Percentiles rank a stretch among this genome's conserved stretches.
Conservation (phyloP, 1,140 invertebrate species). For the Drosophila serrata region DNA sequence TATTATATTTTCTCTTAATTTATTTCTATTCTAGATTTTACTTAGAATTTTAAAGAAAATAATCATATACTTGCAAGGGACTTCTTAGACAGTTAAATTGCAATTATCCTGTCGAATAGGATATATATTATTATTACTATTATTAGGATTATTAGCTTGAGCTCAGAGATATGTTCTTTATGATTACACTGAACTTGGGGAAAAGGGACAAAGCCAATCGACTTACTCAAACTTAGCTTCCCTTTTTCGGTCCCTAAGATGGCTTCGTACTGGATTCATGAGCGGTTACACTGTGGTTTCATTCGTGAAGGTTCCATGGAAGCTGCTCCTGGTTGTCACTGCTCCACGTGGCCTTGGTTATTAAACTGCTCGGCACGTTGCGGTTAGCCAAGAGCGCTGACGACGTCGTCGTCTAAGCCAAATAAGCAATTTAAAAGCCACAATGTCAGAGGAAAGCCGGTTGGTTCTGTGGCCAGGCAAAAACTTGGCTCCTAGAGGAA, state of each 20-base stretch:
- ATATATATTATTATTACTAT: too few species aligned
- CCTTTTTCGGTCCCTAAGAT: background rate
- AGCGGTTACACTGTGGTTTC: conserved; percentile 3
- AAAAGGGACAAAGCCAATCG: background rate
- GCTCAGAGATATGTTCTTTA: too few species aligned
- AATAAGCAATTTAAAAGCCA: conserved; percentile 75
- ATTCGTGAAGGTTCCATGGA: too few species aligned
- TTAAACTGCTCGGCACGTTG: conserved; percentile 57
- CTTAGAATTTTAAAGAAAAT: too few species aligned
- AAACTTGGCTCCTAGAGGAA: conserved; percentile 15
- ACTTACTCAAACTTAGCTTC: background rate
- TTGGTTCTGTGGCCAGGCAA: conserved; percentile 7
- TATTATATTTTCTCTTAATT: too few species aligned
- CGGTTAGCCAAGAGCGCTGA: conserved; percentile 28
- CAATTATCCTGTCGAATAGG: too few species aligned
- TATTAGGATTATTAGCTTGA: too few species aligned
- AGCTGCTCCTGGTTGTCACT: conserved; percentile 12
- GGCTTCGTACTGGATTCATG: background rate
- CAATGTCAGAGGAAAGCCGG: conserved; percentile 61
- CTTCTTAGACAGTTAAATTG: too few species aligned
- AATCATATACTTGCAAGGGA: too few species aligned
- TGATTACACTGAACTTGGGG: background rate
- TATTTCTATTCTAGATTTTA: too few species aligned
- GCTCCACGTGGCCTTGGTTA: conserved; percentile 57
- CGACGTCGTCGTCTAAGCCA: conserved; percentile 32